These are phyloP conservation scores for Polymixis lichenea DNA, from an alignment of 2,888 invertebrate species.

Conservation along the genomic window DNA sequence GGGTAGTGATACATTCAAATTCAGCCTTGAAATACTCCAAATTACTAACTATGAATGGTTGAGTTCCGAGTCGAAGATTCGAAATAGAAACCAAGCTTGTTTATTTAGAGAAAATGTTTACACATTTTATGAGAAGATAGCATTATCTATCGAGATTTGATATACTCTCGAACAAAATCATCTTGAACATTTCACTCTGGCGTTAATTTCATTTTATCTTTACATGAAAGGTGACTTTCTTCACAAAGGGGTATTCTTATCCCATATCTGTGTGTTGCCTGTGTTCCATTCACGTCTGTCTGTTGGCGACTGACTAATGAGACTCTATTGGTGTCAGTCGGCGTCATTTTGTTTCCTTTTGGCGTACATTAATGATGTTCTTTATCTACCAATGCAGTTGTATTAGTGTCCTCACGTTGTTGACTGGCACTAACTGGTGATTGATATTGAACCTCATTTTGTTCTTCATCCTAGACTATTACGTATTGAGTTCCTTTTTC, in stretches of 20 bases:
- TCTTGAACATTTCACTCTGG: slow-evolving; percentile 11
- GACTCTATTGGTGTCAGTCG: slow-evolving; percentile 61
- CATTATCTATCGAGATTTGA: slow-evolving; percentile 46
- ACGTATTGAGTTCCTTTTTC: background rate
- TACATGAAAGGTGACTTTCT: slow-evolving; percentile 47
- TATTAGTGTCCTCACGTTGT: slow-evolving; percentile 5
- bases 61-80: background rate
- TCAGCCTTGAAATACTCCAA: slow-evolving; percentile 5
- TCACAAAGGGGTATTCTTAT: slow-evolving; percentile 57
- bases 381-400: slow-evolving; percentile 64
- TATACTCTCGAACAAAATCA: slow-evolving; percentile 28
- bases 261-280: slow-evolving; percentile 37
- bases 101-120: slow-evolving; percentile 21
- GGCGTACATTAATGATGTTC: slow-evolving; percentile 66
- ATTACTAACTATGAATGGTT: background rate
- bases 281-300: slow-evolving; percentile 61
- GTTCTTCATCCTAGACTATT: background rate
- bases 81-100: slow-evolving; percentile 9
- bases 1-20: slow-evolving; percentile 2
- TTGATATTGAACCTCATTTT: slow-evolving; percentile 16
- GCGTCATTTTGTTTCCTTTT: slow-evolving; percentile 63
- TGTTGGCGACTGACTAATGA: slow-evolving; percentile 64
- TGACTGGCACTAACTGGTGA: slow-evolving; percentile 11
- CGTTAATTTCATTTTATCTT: slow-evolving; percentile 37
- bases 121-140: slow-evolving; percentile 25